Conservation (phyloP, 2,888 invertebrate genomes). For the Pasiphila rectangulata region DNA sequence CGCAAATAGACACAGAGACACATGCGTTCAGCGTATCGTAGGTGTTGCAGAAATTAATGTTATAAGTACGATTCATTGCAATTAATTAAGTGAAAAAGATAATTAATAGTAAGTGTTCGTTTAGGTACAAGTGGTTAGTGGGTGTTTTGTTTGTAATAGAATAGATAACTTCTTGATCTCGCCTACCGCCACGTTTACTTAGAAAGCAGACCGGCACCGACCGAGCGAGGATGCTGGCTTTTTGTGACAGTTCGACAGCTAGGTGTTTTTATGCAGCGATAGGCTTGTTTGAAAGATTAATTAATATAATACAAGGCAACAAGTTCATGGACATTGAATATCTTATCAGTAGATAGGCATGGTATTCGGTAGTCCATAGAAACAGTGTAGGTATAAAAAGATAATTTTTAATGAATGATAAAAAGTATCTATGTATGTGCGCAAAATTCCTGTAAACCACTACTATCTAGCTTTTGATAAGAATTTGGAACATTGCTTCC, state of each 20-base stretch:
- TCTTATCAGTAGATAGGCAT: slow-evolving; percentile 27
- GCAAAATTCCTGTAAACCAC: slow-evolving; percentile 2
- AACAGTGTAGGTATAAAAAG: slow-evolving; percentile 17
- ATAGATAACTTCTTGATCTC: neutral
- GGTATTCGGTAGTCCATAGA: slow-evolving; percentile 16
- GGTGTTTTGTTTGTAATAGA: slow-evolving; percentile 5
- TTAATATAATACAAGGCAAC: slow-evolving; percentile 14
- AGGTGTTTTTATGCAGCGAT: too few species aligned
- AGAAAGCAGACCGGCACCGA: slow-evolving; percentile 7
- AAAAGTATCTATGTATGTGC: neutral
- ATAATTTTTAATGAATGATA: slow-evolving; percentile 9
- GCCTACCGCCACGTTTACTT: neutral
- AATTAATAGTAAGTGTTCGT: too few species aligned
- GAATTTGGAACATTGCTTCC: neutral
- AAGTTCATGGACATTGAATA: slow-evolving; percentile 28
- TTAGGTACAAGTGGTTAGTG: neutral
- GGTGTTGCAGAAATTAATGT: slow-evolving; percentile 1
- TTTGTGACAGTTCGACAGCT: neutral
- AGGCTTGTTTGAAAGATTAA: too few species aligned
- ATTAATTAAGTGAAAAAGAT: neutral
- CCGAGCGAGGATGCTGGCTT: too few species aligned
- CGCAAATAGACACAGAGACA: slow-evolving; percentile 64
- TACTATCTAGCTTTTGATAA: neutral
- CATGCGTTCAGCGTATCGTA: slow-evolving; percentile 11
- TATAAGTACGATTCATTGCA: neutral